Conservation (phyloP, 2,797 vertebrate genomes). For the Leucoraja ocellata region DNA sequence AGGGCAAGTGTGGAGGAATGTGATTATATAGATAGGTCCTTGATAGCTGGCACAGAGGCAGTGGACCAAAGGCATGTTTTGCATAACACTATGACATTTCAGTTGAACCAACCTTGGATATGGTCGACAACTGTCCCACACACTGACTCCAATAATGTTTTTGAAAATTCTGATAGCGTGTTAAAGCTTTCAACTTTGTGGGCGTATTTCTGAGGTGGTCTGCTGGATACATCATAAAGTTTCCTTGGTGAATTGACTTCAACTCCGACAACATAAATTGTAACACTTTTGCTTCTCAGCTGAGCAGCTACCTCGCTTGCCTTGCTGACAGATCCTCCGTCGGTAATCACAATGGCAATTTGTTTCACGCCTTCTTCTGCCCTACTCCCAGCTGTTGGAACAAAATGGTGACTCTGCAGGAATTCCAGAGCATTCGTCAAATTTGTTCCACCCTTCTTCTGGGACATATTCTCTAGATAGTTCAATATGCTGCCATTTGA, state of each 20-base stretch:
- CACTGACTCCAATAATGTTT: slow-evolving; percentile 54
- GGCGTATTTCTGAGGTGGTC: slow-evolving; percentile 59
- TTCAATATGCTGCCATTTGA: slow-evolving; percentile 56
- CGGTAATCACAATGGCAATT: slow-evolving; percentile 66
- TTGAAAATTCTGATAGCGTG: slow-evolving; percentile 51
- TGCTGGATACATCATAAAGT: slow-evolving; percentile 61
- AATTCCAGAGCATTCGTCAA: slow-evolving; percentile 65
- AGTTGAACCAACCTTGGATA: slow-evolving; percentile 56
- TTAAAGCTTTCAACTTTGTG: slow-evolving; percentile 54
- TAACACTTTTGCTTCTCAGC: slow-evolving; percentile 57
- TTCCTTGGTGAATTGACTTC: slow-evolving; percentile 51
- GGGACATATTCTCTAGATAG: slow-evolving; percentile 53
- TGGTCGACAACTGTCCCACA: slow-evolving; percentile 57
- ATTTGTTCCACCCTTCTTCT: slow-evolving; percentile 54
- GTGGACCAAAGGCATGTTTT: too few species aligned
- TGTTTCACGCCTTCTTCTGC: slow-evolving; percentile 58
- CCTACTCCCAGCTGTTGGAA: slow-evolving; percentile 55
- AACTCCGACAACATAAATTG: slow-evolving; percentile 64
- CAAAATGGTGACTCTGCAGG: slow-evolving; percentile 57
- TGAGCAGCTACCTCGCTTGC: slow-evolving; percentile 49
- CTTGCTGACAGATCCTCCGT: slow-evolving; percentile 61
- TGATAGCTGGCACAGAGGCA: too few species aligned
- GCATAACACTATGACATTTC: too few species aligned
- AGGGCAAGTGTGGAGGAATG: not conserved
- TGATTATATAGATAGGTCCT: too few species aligned